Evolutionary conservation across 2,888 invertebrate genomes (phyloP).

Genomic region (Shargacucullia verbasci): DNA sequence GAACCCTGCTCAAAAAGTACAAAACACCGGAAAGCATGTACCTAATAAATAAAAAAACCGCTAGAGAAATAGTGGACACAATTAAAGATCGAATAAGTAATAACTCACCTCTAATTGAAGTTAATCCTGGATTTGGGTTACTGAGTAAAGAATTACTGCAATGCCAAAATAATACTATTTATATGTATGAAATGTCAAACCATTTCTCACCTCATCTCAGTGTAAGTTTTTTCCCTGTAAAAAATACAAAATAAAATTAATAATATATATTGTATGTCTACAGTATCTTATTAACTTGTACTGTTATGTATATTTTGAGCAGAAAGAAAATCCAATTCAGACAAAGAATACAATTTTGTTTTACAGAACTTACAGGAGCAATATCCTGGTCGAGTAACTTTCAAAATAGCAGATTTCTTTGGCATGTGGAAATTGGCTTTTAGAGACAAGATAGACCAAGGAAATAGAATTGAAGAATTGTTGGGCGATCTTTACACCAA

Average conservation of each 20-base stretch:
- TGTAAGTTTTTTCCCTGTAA: constrained; percentile 65
- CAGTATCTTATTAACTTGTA: too few species aligned
- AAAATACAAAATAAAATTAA: too few species aligned
- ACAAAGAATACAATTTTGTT: background rate
- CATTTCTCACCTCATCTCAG: constrained; percentile 83
- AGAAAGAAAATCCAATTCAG: too few species aligned
- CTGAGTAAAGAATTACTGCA: constrained; percentile 90
- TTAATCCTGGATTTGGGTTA: constrained; percentile 92
- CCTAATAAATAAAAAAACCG: constrained; percentile 78
- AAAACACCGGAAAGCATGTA: constrained; percentile 80
- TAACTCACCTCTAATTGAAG: constrained; percentile 88
- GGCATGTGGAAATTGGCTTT: constrained; percentile 88
- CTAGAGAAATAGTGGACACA: constrained; percentile 73
- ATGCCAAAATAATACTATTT: constrained; percentile 82
- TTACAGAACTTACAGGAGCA: constrained; percentile 74
- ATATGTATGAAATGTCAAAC: constrained; percentile 89
- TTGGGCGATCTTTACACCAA: constrained; percentile 86
- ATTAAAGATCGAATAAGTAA: constrained; percentile 71
- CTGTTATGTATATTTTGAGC: too few species aligned
- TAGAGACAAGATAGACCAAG: constrained; percentile 89
- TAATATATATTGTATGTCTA: too few species aligned
- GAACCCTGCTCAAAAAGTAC: constrained; percentile 75
- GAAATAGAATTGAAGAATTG: constrained; percentile 85
- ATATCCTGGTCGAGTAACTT: constrained; percentile 77
- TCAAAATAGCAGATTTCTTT: constrained; percentile 89